These are phyloP conservation scores for Drosophila ustulata DNA, from an alignment of 2,888 invertebrate genomes.

Conservation along the genomic window DNA sequence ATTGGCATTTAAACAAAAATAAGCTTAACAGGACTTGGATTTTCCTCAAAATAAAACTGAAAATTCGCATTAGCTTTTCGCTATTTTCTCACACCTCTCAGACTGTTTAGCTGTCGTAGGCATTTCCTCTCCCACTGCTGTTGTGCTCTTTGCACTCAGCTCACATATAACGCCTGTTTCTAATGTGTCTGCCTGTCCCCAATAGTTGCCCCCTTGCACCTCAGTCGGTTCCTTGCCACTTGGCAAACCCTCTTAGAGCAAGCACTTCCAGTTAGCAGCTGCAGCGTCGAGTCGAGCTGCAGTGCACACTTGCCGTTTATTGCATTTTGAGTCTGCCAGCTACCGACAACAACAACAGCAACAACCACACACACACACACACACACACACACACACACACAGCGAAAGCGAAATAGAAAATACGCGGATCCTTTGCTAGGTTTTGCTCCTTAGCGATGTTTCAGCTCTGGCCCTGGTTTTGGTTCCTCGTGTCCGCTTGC, in stretches of 20 bases:
- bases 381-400: conserved; percentile 20
- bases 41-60: not conserved
- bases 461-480: conserved; percentile 18
- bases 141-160: conserved; percentile 13
- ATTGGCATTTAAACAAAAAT: not conserved
- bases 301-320: conserved; percentile 76
- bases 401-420: conserved; percentile 27
- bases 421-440: conserved; percentile 62
- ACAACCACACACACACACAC: conserved; percentile 17
- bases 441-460: conserved; percentile 60
- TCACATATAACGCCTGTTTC: conserved; percentile 67
- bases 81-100: conserved; percentile 40
- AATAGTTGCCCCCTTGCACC: not conserved
- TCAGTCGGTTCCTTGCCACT: not conserved
- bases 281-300: conserved; percentile 33
- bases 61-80: conserved; percentile 1
- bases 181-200: conserved; percentile 70
- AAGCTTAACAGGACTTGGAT: not conserved
- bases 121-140: conserved; percentile 43
- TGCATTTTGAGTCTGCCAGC: conserved; percentile 72
- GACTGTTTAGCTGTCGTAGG: conserved; percentile 28
- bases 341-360: conserved; percentile 29
- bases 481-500: conserved; percentile 59
- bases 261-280: conserved; percentile 61
- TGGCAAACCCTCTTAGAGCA: not conserved